Base-by-base conservation (phyloP, 2,113 vertebrate species). In the Climacteris rufus region DNA sequence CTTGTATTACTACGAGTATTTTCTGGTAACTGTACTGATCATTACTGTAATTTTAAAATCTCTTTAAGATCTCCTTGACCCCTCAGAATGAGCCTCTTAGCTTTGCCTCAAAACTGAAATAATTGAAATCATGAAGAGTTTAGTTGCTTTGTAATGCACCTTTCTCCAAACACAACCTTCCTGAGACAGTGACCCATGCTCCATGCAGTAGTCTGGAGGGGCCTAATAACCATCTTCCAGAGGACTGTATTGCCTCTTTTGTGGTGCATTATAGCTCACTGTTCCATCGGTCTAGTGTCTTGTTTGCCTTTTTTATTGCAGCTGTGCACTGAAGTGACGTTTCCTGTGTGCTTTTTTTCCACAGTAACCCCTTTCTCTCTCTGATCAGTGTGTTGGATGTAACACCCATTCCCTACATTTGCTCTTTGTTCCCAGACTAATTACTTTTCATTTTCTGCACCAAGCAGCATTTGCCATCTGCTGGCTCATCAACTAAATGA, bases 271-370 rank as follows among this genome's bases (percentile, higher is more conserved):
- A 92, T 50, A 89, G 83, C 86, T 79, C 93, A 81, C 53, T 81
- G 60, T 93, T 95, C 90, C 83, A 45, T 57, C 3, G 0, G 71
- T 82, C 80, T 92, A 50, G 90, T 49, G 83, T 93, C 93, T 96
- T 95, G 94, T 96, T 97, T 95, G 94, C 92, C 88, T 92, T 96
- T 92, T 97, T 95, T 96, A 96, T 92, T 89, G 94, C 94, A 95
- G 93, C 92, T 96, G 93, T 96, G 93, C 88, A 89, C 92, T 84
- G 86, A 92, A 93, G 90, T 96, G 92, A 93, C 3, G 0, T 87
- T 92, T 96, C 79, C 88, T 84, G 65, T 57, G 85, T 44, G 72
- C 10, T 76, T 92, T 89, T 86, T 85, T 82, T 4, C 84, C 83
- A 94, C 88, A 64, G 83, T 79, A 84, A 87, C 87, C 90, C 71